Evolutionary conservation across 2,113 vertebrate genomes (phyloP).

Genomic region (Gallinago paraguaiae): DNA sequence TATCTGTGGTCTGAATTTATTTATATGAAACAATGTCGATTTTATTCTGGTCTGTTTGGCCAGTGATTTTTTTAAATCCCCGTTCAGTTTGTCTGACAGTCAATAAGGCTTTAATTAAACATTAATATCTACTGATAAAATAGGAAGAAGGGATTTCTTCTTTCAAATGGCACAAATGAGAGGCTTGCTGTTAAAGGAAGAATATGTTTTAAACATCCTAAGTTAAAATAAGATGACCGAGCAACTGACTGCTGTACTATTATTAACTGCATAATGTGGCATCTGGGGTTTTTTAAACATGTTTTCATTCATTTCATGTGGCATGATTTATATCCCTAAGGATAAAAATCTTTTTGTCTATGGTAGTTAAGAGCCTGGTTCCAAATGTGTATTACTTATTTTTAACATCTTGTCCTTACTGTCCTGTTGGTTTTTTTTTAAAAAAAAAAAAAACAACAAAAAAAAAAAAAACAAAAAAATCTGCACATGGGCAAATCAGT

Average conservation of each 20-base stretch:
- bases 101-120: not conserved
- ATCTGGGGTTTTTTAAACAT: not conserved
- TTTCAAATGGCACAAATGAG: not conserved
- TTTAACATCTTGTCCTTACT: not conserved
- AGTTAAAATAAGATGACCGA: not conserved
- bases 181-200: not conserved
- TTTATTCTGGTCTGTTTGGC: not conserved
- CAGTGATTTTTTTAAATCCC: not conserved
- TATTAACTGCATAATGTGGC: not conserved
- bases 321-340: not conserved
- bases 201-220: not conserved
- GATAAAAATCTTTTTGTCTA: not conserved
- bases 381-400: not conserved
- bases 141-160: constrained; percentile 5
- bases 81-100: not conserved
- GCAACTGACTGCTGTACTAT: not conserved
- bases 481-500: not conserved
- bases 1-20: not conserved
- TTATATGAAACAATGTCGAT: not conserved
- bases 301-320: constrained; percentile 21
- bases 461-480: not conserved
- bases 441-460: not conserved
- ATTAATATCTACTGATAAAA: not conserved
- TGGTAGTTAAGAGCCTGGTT: not conserved
- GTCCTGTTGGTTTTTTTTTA: not conserved